A percentile compares a stretch with the other conserved stretches of the same genome.
These are phyloP conservation scores for Campylomormyrus tamandua DNA, from an alignment of 2,113 vertebrate genomes.

Conservation along the genomic window DNA sequence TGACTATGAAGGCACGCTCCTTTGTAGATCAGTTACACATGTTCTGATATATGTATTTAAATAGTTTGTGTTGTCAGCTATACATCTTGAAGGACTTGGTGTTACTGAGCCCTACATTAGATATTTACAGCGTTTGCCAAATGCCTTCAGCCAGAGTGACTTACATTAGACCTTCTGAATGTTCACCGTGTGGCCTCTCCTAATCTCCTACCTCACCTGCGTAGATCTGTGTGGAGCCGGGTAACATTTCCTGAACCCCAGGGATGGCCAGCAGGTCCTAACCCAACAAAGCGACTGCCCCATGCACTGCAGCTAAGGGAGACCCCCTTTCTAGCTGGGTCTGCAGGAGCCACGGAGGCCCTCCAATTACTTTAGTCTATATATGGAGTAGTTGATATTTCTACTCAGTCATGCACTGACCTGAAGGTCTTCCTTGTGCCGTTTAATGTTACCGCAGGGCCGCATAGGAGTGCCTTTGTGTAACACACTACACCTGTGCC, in stretches of 20 bases:
- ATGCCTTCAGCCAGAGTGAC: too few relatives aligned
- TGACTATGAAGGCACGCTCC: not conserved
- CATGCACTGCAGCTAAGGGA: not conserved
- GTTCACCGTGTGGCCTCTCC: not conserved
- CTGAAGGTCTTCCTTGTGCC: not conserved
- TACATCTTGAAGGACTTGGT: not conserved
- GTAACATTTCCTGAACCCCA: not conserved
- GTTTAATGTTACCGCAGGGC: not conserved
- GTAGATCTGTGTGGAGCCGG: not conserved
- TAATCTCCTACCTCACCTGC: not conserved
- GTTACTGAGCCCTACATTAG: not conserved
- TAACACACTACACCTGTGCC: constrained; percentile 46
- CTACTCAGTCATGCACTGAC: not conserved
- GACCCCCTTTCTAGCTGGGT: not conserved
- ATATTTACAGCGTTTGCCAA: not conserved
- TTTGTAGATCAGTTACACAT: not conserved
- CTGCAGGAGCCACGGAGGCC: not conserved
- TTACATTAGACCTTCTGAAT: not conserved
- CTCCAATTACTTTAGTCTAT: not conserved
- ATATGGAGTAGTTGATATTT: not conserved
- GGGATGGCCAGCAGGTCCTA: not conserved
- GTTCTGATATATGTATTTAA: not conserved
- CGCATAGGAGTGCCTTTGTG: constrained; percentile 20
- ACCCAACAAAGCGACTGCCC: not conserved
- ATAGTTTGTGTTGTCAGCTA: not conserved